Conservation (phyloP, 2,113 vertebrate species). For the Phylloscopus trochiloides region DNA sequence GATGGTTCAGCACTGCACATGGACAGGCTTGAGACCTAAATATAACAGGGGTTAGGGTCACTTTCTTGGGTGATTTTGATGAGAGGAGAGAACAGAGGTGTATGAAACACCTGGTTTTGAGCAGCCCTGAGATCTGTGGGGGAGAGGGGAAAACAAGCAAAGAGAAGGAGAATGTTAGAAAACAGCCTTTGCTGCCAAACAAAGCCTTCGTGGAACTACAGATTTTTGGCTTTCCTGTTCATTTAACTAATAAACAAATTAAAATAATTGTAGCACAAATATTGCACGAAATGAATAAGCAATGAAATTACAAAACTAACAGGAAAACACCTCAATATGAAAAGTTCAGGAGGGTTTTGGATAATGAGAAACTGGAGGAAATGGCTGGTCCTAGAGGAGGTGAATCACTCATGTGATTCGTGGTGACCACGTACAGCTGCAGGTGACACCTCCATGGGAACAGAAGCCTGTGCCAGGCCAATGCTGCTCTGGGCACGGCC, state of each 20-base stretch:
- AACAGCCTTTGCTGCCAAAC: neutral
- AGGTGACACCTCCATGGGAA: neutral
- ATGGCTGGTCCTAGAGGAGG: neutral
- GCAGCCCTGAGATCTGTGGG: rapidly evolving
- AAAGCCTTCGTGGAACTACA: neutral
- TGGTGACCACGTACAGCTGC: neutral
- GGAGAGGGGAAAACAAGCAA: neutral
- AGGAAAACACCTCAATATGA: neutral
- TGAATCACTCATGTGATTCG: rapidly evolving
- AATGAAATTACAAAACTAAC: neutral
- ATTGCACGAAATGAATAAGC: neutral
- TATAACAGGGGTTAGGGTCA: too few relatives aligned
- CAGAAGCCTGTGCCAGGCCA: neutral
- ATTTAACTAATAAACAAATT: neutral
- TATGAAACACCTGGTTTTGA: neutral
- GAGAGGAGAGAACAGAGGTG: neutral
- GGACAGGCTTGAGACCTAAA: neutral
- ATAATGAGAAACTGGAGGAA: neutral
- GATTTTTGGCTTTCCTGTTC: neutral
- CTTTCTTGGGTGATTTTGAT: neutral
- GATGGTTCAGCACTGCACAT: neutral
- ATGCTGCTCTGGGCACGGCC: neutral
- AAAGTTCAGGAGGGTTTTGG: neutral
- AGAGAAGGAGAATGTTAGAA: neutral
- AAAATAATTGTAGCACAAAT: neutral